Evolutionary conservation across 2,113 vertebrate species (phyloP).

Genomic region (Orycteropus afer): DNA sequence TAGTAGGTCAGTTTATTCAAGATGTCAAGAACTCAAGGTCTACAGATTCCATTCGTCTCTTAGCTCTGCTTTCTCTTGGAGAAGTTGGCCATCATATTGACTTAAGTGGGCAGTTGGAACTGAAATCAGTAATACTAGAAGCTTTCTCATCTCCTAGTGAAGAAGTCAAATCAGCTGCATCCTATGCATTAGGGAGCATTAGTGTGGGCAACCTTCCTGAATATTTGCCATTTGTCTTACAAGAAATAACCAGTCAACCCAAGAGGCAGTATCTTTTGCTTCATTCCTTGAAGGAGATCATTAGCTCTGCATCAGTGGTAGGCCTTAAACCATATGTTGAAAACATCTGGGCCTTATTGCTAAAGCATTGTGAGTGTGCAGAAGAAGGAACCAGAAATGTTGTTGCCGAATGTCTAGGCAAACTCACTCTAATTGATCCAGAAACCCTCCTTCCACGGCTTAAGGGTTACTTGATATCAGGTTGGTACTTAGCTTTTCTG

Average conservation of each 20-base stretch:
- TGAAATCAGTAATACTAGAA: conserved; percentile 97
- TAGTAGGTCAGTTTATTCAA: conserved; percentile 99
- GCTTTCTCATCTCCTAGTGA: conserved; percentile 98
- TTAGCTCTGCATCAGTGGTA: conserved; percentile 95
- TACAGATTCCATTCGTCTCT: conserved; percentile 97
- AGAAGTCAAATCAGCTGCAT: conserved; percentile 98
- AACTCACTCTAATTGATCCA: conserved; percentile 97
- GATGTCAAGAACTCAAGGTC: conserved; percentile 99
- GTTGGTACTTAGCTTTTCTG: conserved; percentile 82
- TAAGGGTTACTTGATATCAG: conserved; percentile 97
- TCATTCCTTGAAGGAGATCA: conserved; percentile 99
- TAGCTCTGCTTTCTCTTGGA: conserved; percentile 96
- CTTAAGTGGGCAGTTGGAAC: conserved; percentile 96
- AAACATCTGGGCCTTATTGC: conserved; percentile 95
- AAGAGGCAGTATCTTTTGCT: conserved; percentile 98
- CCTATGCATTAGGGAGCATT: conserved; percentile 97
- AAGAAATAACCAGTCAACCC: conserved; percentile 98
- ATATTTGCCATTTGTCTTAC: conserved; percentile 98
- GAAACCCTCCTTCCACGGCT: conserved; percentile 97
- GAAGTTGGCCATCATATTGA: conserved; percentile 99
- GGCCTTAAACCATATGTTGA: conserved; percentile 98
- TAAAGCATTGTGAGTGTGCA: conserved; percentile 98
- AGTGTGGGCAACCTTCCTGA: conserved; percentile 98
- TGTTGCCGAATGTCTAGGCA: conserved; percentile 98
- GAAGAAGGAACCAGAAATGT: conserved; percentile 99